Conservation (phyloP, 1,140 invertebrate genomes). For the Hermatobates lingyangjiaoensis region DNA sequence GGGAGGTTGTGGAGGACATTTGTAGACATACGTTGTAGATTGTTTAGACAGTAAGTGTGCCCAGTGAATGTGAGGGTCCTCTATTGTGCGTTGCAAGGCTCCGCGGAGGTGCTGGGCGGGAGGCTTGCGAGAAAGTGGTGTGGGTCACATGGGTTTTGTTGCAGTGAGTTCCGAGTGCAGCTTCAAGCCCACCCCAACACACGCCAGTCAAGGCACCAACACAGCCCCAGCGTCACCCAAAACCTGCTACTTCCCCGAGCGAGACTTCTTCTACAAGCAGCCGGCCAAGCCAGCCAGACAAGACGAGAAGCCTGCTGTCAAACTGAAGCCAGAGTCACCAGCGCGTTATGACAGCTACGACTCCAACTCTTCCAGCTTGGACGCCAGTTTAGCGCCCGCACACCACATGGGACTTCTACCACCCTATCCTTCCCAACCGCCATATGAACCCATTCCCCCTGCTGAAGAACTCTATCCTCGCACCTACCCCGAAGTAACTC, state of each 20-base stretch:
- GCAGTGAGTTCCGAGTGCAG: conserved; percentile 8
- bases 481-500: neutral
- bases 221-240: conserved; percentile 10
- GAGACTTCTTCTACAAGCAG: too few relatives aligned
- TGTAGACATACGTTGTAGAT: too few relatives aligned
- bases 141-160: conserved; percentile 1
- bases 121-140: too few relatives aligned
- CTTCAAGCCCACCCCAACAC: too few relatives aligned
- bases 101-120: too few relatives aligned
- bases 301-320: conserved; percentile 22
- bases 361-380: conserved; percentile 54
- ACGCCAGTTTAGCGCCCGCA: conserved; percentile 30
- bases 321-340: conserved; percentile 9
- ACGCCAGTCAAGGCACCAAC: too few relatives aligned
- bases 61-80: too few relatives aligned
- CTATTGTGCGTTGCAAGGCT: too few relatives aligned
- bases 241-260: conserved; percentile 19
- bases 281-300: conserved; percentile 37
- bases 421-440: conserved; percentile 26
- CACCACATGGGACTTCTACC: conserved; percentile 15
- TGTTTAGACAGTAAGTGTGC: too few relatives aligned
- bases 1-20: too few relatives aligned
- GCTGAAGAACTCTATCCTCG: neutral
- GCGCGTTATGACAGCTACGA: conserved; percentile 39
- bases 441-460: conserved; percentile 12